phyloP scores from a whole-genome alignment of 1,140 invertebrate species.

The Leptinotarsa texana region DNA sequence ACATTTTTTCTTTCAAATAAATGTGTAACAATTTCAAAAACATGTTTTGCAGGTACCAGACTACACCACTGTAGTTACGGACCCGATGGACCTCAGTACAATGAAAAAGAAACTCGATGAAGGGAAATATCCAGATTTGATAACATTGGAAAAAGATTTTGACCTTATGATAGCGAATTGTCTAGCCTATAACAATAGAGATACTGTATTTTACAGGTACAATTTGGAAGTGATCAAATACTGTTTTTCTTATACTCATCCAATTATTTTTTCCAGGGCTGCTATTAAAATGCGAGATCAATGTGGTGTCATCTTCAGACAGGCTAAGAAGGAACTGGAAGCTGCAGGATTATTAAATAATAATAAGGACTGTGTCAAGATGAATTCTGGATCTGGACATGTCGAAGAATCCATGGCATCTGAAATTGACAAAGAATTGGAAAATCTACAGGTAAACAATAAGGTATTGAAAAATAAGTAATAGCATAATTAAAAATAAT shows the following conservation, averaged over 20 bases:
- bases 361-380: conserved; percentile 48
- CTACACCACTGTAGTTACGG: conserved; percentile 88
- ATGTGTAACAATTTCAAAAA: conserved; percentile 13
- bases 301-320: conserved; percentile 75
- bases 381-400: conserved; percentile 29
- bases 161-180: conserved; percentile 94
- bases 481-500: background rate
- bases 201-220: conserved; percentile 75
- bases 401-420: conserved; percentile 56
- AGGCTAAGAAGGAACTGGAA: conserved; percentile 75
- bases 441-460: conserved; percentile 52
- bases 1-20: conserved; percentile 60
- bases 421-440: conserved; percentile 60
- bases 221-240: background rate
- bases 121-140: conserved; percentile 76
- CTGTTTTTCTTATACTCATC: background rate
- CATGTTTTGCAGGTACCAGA: conserved; percentile 77
- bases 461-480: background rate
- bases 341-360: conserved; percentile 60
- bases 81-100: conserved; percentile 95
- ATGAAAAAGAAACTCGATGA: conserved; percentile 81
- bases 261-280: conserved; percentile 62
- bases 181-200: conserved; percentile 91
- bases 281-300: conserved; percentile 87
- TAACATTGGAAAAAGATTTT: conserved; percentile 87